Conservation (phyloP, 2,113 vertebrate species). For the Nanger granti region DNA sequence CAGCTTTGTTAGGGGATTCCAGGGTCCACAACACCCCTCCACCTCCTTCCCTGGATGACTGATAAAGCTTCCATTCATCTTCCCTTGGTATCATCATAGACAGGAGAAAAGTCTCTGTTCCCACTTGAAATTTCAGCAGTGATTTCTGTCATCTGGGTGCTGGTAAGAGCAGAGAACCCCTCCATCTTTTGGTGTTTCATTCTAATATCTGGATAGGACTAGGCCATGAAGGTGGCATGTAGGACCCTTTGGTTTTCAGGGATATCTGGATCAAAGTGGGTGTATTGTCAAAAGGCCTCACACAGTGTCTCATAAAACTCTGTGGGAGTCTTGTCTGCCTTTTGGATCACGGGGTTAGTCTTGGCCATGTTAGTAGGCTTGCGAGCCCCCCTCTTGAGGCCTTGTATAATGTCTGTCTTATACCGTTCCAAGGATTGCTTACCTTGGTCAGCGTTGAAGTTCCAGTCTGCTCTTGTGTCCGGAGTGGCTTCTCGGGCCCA, state of each 20-base stretch:
- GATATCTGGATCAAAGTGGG: neutral
- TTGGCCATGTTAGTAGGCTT: neutral
- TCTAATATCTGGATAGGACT: neutral
- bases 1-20: neutral
- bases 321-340: neutral
- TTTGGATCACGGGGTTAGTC: neutral
- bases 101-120: neutral
- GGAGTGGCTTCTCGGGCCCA: neutral
- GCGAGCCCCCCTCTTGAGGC: fast-evolving
- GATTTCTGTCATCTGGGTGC: neutral
- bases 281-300: neutral
- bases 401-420: neutral
- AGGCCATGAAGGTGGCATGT: neutral
- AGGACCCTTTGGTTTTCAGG: neutral
- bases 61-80: neutral
- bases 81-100: neutral
- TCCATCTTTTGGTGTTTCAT: neutral
- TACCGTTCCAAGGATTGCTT: neutral
- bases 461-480: neutral
- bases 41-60: neutral
- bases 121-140: neutral
- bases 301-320: neutral
- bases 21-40: neutral
- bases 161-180: neutral
- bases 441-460: neutral